phyloP scores from a whole-genome alignment of 2,888 invertebrate species.

The Patella caerulea region DNA sequence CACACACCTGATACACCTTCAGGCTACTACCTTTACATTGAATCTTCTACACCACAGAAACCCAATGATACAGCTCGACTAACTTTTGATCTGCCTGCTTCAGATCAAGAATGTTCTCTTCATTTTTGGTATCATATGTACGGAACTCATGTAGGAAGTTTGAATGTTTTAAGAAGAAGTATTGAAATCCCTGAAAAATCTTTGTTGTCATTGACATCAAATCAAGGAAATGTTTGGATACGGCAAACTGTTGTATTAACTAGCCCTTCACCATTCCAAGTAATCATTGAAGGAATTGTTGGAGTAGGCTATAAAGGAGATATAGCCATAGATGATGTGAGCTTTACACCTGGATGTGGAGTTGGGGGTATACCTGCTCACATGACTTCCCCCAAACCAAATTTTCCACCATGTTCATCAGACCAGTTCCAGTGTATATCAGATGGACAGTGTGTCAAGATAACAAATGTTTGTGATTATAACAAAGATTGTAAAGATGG shows the following conservation, averaged over 20 bases:
- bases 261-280: slow-evolving; percentile 46
- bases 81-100: slow-evolving; percentile 42
- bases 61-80: slow-evolving; percentile 48
- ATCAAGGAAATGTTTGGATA: slow-evolving; percentile 49
- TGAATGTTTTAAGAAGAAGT: slow-evolving; percentile 49
- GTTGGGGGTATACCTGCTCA: slow-evolving; percentile 34
- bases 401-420: slow-evolving; percentile 27
- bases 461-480: slow-evolving; percentile 46
- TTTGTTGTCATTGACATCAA: slow-evolving; percentile 37
- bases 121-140: slow-evolving; percentile 68
- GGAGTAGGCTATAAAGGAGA: slow-evolving; percentile 58
- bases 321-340: slow-evolving; percentile 66
- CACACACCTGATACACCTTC: slow-evolving; percentile 53
- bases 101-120: slow-evolving; percentile 48
- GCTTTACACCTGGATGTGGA: slow-evolving; percentile 63
- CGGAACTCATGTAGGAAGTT: slow-evolving; percentile 49
- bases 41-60: slow-evolving; percentile 46
- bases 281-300: slow-evolving; percentile 60
- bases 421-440: slow-evolving; percentile 37
- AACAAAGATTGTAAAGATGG: slow-evolving; percentile 39
- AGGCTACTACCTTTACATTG: slow-evolving; percentile 59
- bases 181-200: slow-evolving; percentile 34
- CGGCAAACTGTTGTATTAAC: slow-evolving; percentile 38
- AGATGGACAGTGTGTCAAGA: slow-evolving; percentile 46
- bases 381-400: slow-evolving; percentile 22